Evolutionary conservation across 1,140 invertebrate species (phyloP).

Genomic region (Drosophila orosa): DNA sequence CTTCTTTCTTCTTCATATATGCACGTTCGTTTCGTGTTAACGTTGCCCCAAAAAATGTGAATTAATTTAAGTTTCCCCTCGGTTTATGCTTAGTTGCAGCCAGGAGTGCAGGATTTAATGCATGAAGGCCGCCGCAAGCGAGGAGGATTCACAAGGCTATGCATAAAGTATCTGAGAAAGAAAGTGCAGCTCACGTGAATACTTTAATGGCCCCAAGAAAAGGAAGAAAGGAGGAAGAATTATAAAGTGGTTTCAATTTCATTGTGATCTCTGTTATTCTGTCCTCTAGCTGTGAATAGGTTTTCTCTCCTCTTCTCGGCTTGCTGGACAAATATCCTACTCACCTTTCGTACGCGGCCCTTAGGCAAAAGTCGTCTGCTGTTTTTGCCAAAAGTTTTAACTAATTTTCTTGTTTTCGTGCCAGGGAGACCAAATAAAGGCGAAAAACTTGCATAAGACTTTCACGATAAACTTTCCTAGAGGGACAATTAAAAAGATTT

Average conservation of each 20-base stretch:
- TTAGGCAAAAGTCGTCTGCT: constrained; percentile 48
- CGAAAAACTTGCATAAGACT: constrained; percentile 61
- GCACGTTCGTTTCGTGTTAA: constrained; percentile 17
- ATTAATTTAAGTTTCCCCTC: constrained; percentile 39
- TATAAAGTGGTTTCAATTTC: constrained; percentile 10
- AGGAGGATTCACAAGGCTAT: constrained; percentile 1
- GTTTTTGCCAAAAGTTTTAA: constrained; percentile 71
- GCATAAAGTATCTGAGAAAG: constrained; percentile 2
- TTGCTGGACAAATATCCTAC: not conserved
- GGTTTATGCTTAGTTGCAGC: constrained; percentile 36
- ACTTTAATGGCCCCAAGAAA: constrained; percentile 11
- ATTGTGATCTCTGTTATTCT: constrained; percentile 1
- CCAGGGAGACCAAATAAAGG: constrained; percentile 37
- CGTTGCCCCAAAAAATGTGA: constrained; percentile 5
- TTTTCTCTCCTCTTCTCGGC: not conserved
- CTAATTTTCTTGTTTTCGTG: constrained; percentile 75
- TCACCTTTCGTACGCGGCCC: constrained; percentile 9
- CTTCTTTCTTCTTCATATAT: constrained; percentile 48
- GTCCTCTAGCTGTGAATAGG: not conserved
- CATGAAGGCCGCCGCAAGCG: not conserved
- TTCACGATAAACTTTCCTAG: constrained; percentile 57
- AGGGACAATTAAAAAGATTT: constrained; percentile 76
- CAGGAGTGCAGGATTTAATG: constrained; percentile 15
- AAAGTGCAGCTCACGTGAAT: not conserved
- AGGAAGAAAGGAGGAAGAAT: not conserved